A percentile compares a stretch with the other conserved stretches of the same genome.
These are phyloP conservation scores for Zapus hudsonius DNA, from an alignment of 2,113 vertebrate genomes.

Conservation along the genomic window DNA sequence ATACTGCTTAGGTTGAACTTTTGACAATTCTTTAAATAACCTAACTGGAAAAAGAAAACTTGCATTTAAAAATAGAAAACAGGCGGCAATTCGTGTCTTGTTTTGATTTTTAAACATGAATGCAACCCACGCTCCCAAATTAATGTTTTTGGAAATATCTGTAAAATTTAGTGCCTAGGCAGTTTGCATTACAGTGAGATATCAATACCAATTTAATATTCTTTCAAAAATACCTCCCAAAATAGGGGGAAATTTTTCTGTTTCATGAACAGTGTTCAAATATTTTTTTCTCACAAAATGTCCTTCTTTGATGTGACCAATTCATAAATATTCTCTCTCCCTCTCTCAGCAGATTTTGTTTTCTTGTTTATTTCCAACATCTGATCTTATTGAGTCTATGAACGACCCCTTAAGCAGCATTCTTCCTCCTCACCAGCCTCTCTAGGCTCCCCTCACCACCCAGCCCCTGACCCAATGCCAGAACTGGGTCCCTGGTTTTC, in stretches of 20 bases:
- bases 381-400: too few species aligned
- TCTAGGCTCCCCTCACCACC: fast-evolving
- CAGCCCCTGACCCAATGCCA: fast-evolving
- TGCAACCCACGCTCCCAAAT: neutral
- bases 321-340: neutral
- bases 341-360: fast-evolving
- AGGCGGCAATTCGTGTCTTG: neutral
- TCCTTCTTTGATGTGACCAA: neutral
- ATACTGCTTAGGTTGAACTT: neutral
- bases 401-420: neutral
- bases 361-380: neutral
- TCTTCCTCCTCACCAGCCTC: neutral
- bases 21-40: neutral
- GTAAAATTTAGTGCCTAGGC: neutral
- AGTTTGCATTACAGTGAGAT: neutral
- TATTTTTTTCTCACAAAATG: neutral
- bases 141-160: neutral
- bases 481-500: too few species aligned
- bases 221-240: neutral
- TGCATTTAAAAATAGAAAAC: neutral
- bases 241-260: neutral
- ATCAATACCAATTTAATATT: neutral
- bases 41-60: neutral
- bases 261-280: neutral
- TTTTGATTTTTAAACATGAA: neutral